Evolutionary conservation across 2,888 invertebrate species (phyloP).

Genomic region (Crepidodera aurea): DNA sequence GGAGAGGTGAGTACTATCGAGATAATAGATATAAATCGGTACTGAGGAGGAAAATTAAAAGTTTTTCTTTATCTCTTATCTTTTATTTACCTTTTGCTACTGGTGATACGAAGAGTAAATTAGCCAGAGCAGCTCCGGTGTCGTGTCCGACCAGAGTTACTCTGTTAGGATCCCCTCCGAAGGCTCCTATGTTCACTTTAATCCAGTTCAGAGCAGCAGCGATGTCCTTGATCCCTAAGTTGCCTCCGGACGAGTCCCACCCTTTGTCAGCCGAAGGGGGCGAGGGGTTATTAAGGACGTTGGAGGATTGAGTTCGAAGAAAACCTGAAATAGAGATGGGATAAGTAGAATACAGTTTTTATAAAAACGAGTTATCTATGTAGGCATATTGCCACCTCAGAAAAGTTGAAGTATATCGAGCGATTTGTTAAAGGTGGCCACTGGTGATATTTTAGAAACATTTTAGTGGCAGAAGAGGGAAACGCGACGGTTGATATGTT

Average conservation of each 20-base stretch:
- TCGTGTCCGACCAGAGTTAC: slow-evolving; percentile 88
- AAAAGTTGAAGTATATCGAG: too few relatives aligned
- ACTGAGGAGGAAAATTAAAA: too few relatives aligned
- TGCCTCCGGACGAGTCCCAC: slow-evolving; percentile 64
- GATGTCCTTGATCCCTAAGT: slow-evolving; percentile 84
- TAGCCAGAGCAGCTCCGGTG: slow-evolving; percentile 85
- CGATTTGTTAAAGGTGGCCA: too few relatives aligned
- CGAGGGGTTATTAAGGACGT: slow-evolving; percentile 21
- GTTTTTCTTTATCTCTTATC: too few relatives aligned
- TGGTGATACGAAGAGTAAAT: slow-evolving; percentile 83
- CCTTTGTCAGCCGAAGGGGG: slow-evolving; percentile 45
- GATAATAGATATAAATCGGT: too few relatives aligned
- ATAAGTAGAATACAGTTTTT: too few relatives aligned
- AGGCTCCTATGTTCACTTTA: slow-evolving; percentile 81
- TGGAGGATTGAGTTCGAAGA: slow-evolving; percentile 62
- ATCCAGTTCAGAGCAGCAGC: slow-evolving; percentile 86
- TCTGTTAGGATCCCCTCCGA: slow-evolving; percentile 86
- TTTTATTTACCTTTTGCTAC: slow-evolving; percentile 71
- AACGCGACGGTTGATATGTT: too few relatives aligned
- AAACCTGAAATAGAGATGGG: slow-evolving; percentile 63
- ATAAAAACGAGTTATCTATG: too few relatives aligned
- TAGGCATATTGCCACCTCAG: too few relatives aligned
- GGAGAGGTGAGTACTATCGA: too few relatives aligned
- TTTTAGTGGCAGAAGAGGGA: too few relatives aligned
- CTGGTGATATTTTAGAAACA: too few relatives aligned